These are phyloP conservation scores for Dasysyrphus albostriatus DNA, from an alignment of 2,888 invertebrate species.

Conservation along the genomic window DNA sequence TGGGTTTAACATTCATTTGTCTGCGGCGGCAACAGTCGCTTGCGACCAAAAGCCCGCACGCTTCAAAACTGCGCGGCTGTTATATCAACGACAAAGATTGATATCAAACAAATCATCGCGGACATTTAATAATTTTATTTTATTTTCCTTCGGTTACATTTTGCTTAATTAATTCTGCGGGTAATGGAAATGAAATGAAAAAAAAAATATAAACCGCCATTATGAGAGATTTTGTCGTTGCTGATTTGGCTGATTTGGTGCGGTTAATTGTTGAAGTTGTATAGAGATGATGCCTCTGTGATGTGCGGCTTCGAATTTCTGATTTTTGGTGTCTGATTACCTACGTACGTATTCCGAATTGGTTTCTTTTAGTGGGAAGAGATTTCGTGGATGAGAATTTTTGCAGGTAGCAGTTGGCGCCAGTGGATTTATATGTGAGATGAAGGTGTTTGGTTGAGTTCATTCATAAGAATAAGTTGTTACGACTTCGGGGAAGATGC, in stretches of 20 bases:
- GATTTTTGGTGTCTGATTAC: conserved; percentile 72
- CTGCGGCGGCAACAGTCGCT: conserved; percentile 33
- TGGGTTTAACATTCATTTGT: conserved; percentile 49
- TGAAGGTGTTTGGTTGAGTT: conserved; percentile 8
- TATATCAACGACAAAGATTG: conserved; percentile 63
- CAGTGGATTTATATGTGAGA: not conserved
- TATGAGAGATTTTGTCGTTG: conserved; percentile 36
- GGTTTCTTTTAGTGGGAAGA: conserved; percentile 3
- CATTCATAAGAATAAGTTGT: not conserved
- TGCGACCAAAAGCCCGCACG: conserved; percentile 33
- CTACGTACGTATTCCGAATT: conserved; percentile 4
- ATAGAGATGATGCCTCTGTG: conserved; percentile 16
- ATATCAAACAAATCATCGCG: conserved; percentile 73
- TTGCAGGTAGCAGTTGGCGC: conserved; percentile 23
- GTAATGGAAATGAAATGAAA: conserved; percentile 34
- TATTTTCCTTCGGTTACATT: conserved; percentile 39
- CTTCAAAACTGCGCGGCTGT: conserved; percentile 25
- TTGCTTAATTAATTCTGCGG: conserved; percentile 74
- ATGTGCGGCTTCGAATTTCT: conserved; percentile 50
- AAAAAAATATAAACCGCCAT: conserved; percentile 12
- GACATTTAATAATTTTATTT: conserved; percentile 70
- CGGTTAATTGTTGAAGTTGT: conserved; percentile 64
- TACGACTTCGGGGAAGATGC: not conserved
- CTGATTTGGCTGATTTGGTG: conserved; percentile 59
- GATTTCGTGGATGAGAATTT: not conserved